phyloP scores from a whole-genome alignment of 2,888 invertebrate genomes.

The Cephus nigrinus region DNA sequence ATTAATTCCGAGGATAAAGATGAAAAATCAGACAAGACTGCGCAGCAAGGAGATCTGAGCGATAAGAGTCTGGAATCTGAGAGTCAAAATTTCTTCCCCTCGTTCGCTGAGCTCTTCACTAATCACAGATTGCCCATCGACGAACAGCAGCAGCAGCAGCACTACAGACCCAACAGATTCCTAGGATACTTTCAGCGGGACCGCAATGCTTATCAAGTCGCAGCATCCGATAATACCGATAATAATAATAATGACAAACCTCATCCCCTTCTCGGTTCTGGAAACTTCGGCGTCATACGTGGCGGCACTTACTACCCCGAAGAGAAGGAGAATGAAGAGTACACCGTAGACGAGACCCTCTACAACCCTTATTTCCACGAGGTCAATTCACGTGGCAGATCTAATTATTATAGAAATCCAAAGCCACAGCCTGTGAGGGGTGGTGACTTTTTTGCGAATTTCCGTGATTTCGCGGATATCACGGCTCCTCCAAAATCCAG shows the following conservation, averaged over 20 bases:
- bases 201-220: slow-evolving; percentile 47
- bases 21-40: slow-evolving; percentile 13
- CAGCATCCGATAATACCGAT: slow-evolving; percentile 38
- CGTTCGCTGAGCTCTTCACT: slow-evolving; percentile 78
- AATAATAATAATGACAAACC: slow-evolving; percentile 64
- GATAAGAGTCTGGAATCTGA: slow-evolving; percentile 71
- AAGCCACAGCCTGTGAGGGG: slow-evolving; percentile 77
- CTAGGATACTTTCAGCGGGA: slow-evolving; percentile 61
- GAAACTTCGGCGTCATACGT: slow-evolving; percentile 87
- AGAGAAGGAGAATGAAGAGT: slow-evolving; percentile 77
- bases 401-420: slow-evolving; percentile 76
- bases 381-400: slow-evolving; percentile 79
- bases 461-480: slow-evolving; percentile 91
- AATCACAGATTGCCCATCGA: slow-evolving; percentile 72
- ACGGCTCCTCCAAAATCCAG: slow-evolving; percentile 85
- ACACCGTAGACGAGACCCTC: slow-evolving; percentile 69
- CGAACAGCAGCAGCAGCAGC: slow-evolving; percentile 65
- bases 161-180: slow-evolving; percentile 61
- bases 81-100: slow-evolving; percentile 82
- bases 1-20: slow-evolving; percentile 2
- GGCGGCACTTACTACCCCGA: slow-evolving; percentile 85
- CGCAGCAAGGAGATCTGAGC: slow-evolving; percentile 27
- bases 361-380: slow-evolving; percentile 73
- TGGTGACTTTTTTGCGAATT: slow-evolving; percentile 87
- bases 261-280: slow-evolving; percentile 76